phyloP scores from a whole-genome alignment of 2,113 vertebrate species.

The Bathybates hornii region DNA sequence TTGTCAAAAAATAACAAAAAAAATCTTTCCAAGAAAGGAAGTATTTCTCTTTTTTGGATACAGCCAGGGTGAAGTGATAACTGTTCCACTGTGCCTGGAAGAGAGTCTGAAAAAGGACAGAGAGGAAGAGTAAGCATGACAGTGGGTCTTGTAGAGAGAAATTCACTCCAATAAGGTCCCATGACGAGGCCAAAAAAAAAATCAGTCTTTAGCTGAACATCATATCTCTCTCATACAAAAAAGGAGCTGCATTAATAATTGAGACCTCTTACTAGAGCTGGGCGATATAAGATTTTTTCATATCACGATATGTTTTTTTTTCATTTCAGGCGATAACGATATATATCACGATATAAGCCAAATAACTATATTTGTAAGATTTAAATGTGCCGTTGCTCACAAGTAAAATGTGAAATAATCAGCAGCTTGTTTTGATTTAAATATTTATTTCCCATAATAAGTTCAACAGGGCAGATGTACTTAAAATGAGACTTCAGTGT shows the following conservation, averaged over 20 bases:
- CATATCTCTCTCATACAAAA: neutral
- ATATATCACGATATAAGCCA: too few relatives aligned
- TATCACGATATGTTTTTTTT: too few relatives aligned
- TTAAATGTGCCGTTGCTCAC: too few relatives aligned
- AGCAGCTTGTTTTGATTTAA: too few relatives aligned
- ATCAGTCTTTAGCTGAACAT: neutral
- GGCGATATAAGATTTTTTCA: too few relatives aligned
- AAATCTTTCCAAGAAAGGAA: neutral
- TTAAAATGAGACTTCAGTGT: too few relatives aligned
- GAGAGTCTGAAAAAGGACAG: neutral
- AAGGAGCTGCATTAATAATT: conserved; percentile 4
- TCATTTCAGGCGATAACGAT: too few relatives aligned
- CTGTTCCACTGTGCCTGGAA: neutral
- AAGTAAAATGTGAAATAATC: too few relatives aligned
- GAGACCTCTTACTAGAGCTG: neutral
- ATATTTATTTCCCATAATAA: too few relatives aligned
- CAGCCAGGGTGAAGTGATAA: neutral
- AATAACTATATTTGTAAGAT: too few relatives aligned
- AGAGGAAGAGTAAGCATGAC: neutral
- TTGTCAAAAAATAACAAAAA: neutral
- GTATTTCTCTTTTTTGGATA: neutral
- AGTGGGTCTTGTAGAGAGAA: neutral
- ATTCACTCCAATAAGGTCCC: neutral
- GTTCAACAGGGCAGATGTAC: too few relatives aligned
- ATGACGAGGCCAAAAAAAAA: neutral